Base-by-base conservation (phyloP, 2,888 invertebrate species). In the Agrochola circellaris region DNA sequence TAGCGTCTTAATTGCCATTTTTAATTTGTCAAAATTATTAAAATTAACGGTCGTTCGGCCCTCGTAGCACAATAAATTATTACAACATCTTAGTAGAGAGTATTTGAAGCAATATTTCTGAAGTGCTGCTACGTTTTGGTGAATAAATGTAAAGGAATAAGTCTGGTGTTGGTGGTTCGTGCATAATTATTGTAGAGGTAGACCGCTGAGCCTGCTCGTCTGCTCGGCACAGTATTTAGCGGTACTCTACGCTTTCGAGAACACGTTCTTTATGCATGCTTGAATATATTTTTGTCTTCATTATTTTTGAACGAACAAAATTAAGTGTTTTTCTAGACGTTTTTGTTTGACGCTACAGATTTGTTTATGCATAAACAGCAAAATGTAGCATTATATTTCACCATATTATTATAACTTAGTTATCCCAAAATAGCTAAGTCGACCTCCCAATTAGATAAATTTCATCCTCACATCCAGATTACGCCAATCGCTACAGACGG, bases 101-200 rank as follows among this genome's bases (percentile, higher is more conserved):
- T 66, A 70, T 68, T 85, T 71, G 42, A 67, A 65, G 74, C 45
- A 73, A 81, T 82, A 72, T 85, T 83, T 73, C 13, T 67, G 67
- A 38, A 74, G 66, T 64, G 62, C 23, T 75, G 34, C 56, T 69
- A 66, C 71, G 71, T 61, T 79, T 73, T 60, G 75, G 70, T 79
- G 83, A 84, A 84, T 84, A 82, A 84, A 86, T 84, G 64, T 86
- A 67, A 74, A 79, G 56, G 67, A 83, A 70, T 65, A 75, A 83
- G 79, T 78, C 56, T 81, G 83, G 78, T 78, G 78, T 78, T 66
- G 58, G 79, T 78, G 72, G 79, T 66, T n/a, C 56, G 62, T 51
- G 74, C 83, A 79, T 84, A 84, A 86, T 86, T 51, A 70, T 75
- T 17, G 74, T 17, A 56, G 65, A 58, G n/a, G 71, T 15, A 62